Base-by-base conservation (phyloP, 2,113 vertebrate genomes). In the Lagopus muta region DNA sequence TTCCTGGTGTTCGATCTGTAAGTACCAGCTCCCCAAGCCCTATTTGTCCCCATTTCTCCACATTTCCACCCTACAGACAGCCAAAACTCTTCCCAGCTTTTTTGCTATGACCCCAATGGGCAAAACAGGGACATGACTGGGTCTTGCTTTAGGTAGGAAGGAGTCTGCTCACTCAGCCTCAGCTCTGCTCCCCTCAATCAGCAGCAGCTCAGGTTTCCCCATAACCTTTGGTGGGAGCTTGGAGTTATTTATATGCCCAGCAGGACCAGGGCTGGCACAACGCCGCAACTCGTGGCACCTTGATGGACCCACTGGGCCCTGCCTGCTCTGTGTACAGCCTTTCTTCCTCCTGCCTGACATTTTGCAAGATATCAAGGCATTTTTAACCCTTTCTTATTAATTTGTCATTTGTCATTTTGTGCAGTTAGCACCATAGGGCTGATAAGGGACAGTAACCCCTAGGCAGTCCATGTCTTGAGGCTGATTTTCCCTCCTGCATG, bases 1-100 rank as follows among this genome's bases (percentile, higher is more conserved):
- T 99, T 99, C 98, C 95, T 99, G 96, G 98, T 99, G 87, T 99
- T 99, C 97, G 99, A 99, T 91, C 95, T 99, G 99, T 99, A 97
- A 99, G 99, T 99, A 96, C 79, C 75, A 5, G 20, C 58, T 81
- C 38, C 76, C 50, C 81, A 15, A 11, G 65, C 6, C 50, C 65
- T 14, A 2, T 32, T 13, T 64, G 38, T 25, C 60, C 9, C 60
- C 22, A 38, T 38, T 62, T 38, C 24, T 62, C 61, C 43, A 62
- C 13, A 1, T 28, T 52, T 54, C 43, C 4, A 1, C 61, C 66
- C 42, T 62, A 69, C 50, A 80, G 40, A 4, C 1, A 3, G 42
- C 45, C 70, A 58, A 19, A 30, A 2, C 45, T 21, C 1, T 1
- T 27, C 48, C 24, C 72, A 81, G 42, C 47, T 47, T 50, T 48